phyloP scores from a whole-genome alignment of 2,113 vertebrate genomes.

The Onychorhynchus coronatus region DNA sequence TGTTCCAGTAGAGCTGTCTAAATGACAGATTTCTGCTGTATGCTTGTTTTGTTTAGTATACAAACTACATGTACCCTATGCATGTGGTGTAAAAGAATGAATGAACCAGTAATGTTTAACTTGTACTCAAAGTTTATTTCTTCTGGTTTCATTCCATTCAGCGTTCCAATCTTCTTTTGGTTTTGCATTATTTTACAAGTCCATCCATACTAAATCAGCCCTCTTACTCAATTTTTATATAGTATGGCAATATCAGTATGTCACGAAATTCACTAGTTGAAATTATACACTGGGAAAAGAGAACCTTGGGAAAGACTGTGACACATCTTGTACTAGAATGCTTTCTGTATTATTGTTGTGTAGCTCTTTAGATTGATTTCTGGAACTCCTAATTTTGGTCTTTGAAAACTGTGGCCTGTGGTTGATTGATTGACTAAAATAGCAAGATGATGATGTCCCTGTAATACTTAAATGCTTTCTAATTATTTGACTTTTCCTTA shows the following conservation, averaged over 20 bases:
- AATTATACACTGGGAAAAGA: neutral
- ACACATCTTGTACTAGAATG: neutral
- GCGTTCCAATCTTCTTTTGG: neutral
- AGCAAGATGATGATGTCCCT: neutral
- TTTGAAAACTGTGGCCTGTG: neutral
- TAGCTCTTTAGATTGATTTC: neutral
- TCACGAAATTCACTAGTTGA: neutral
- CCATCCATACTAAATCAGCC: neutral
- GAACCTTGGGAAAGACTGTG: neutral
- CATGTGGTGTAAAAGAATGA: neutral
- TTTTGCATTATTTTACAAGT: neutral
- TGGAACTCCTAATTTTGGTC: neutral
- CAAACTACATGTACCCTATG: neutral
- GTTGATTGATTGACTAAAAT: neutral
- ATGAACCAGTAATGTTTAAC: neutral
- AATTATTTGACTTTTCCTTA: neutral
- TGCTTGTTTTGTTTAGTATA: neutral
- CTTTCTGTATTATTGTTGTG: neutral
- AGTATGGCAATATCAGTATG: neutral
- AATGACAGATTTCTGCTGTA: neutral
- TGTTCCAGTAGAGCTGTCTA: neutral
- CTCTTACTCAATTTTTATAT: neutral
- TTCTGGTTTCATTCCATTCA: neutral
- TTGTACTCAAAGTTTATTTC: neutral
- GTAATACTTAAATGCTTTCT: neutral